A percentile compares a stretch with the other conserved stretches of the same genome.
Conservation (phyloP, 2,113 vertebrate species). For the Phainopepla nitens region DNA sequence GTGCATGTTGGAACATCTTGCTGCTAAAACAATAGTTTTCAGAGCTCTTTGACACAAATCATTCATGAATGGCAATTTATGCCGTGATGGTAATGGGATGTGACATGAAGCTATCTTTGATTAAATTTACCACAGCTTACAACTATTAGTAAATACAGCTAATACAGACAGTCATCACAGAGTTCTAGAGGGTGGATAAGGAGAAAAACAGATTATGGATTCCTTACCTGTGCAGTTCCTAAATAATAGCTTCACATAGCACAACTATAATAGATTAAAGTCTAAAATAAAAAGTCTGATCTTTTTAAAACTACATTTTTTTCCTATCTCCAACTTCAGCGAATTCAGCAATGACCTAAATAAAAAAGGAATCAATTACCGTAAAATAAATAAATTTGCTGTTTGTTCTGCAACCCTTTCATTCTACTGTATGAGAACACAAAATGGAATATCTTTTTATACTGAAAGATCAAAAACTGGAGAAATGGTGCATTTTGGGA, state of each 20-base stretch:
- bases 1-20: neutral
- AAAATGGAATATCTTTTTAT: neutral
- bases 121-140: slow-evolving; percentile 4
- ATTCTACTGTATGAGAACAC: neutral
- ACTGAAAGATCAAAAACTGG: slow-evolving; percentile 7
- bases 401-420: slow-evolving; percentile 18
- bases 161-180: neutral
- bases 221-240: neutral
- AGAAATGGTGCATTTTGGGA: neutral
- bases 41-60: slow-evolving; percentile 42
- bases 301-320: neutral
- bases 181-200: neutral
- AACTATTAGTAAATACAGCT: slow-evolving; percentile 50
- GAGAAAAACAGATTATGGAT: neutral
- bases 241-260: neutral
- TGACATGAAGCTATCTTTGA: slow-evolving; percentile 3
- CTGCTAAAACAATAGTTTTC: slow-evolving; percentile 33
- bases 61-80: slow-evolving; percentile 27
- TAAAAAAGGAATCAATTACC: slow-evolving; percentile 34
- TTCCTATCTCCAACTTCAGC: neutral
- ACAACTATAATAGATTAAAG: neutral
- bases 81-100: neutral
- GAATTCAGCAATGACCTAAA: slow-evolving; percentile 31
- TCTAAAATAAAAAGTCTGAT: neutral
- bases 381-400: neutral